A percentile compares a stretch with the other conserved stretches of the same genome.
Evolutionary conservation across 2,113 vertebrate species (phyloP).

Genomic region (Mustela lutreola): DNA sequence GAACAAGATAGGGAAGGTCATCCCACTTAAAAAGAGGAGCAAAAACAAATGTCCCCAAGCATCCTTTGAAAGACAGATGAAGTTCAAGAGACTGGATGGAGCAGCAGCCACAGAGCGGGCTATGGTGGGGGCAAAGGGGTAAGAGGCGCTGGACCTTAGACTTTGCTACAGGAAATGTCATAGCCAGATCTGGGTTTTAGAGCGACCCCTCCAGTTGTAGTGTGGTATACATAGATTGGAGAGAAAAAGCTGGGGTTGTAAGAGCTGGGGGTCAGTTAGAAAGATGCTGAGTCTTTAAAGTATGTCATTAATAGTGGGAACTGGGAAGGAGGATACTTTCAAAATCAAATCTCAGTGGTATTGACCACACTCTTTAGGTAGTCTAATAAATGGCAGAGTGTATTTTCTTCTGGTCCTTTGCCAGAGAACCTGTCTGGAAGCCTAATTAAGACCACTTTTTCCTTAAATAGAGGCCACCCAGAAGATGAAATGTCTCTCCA

Average conservation of each 20-base stretch:
- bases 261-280: neutral
- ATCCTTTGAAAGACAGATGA: neutral
- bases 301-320: neutral
- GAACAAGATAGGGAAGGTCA: neutral
- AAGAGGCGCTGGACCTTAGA: neutral
- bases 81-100: neutral
- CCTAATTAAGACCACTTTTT: neutral
- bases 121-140: neutral
- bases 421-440: neutral
- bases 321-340: too few relatives aligned
- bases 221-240: neutral
- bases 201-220: neutral
- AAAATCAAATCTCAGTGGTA: neutral
- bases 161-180: neutral
- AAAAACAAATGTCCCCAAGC: neutral
- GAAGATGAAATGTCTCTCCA: neutral
- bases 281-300: neutral
- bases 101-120: accelerated
- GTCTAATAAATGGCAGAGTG: neutral
- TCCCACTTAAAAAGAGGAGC: neutral
- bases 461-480: neutral
- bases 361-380: neutral
- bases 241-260: neutral
- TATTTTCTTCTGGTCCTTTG: neutral
- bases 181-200: neutral